A percentile compares a stretch with the other conserved stretches of the same genome.
Evolutionary conservation across 2,113 vertebrate species (phyloP).

Genomic region (Odocoileus virginianus): DNA sequence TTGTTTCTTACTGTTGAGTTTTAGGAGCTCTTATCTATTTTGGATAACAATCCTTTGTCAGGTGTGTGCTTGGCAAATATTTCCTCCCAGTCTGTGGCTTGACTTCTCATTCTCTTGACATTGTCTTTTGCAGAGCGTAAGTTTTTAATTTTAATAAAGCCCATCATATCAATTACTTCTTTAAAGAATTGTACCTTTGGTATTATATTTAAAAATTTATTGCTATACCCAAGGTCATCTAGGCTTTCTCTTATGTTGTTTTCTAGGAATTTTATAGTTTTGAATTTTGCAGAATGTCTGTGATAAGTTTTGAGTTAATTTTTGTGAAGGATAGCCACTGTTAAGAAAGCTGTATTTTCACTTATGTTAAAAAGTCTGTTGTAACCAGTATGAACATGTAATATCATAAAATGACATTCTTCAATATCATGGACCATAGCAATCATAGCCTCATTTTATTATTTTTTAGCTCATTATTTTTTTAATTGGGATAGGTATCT

Average conservation of each 20-base stretch:
- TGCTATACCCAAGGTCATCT: not conserved
- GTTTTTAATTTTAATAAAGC: not conserved
- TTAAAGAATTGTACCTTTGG: not conserved
- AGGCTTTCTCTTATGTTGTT: not conserved
- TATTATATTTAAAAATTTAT: not conserved
- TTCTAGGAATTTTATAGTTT: not conserved
- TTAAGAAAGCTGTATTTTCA: not conserved
- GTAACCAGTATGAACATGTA: not conserved
- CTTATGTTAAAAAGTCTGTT: not conserved
- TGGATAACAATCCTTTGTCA: not conserved
- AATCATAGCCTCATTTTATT: not conserved
- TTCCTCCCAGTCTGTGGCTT: not conserved
- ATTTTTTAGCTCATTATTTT: not conserved
- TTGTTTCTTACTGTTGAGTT: not conserved
- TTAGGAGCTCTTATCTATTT: not conserved
- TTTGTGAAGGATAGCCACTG: not conserved
- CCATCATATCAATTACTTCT: not conserved
- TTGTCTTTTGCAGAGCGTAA: not conserved
- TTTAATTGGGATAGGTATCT: not conserved
- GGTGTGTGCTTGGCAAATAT: not conserved
- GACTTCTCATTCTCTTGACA: not conserved
- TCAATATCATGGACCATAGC: not conserved
- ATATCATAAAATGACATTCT: not conserved
- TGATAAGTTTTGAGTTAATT: not conserved
- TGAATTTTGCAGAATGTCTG: not conserved